Evolutionary conservation across 2,113 vertebrate species (phyloP), one percentile per base, ranked within the genome.

Genomic region (Epinephelus moara): DNA sequence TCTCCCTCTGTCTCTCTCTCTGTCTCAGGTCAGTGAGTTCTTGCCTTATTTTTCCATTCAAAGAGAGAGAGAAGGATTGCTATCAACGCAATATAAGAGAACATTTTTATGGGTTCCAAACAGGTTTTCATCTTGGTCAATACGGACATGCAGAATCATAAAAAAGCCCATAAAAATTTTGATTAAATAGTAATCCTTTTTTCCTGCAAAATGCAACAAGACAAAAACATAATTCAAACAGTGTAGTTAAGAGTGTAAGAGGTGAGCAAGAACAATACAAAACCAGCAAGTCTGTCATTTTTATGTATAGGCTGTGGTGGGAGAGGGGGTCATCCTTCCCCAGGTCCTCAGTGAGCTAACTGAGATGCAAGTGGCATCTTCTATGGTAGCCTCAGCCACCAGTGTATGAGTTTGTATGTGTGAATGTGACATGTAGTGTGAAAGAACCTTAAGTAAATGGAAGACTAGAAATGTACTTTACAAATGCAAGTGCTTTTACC

Each of bases 11-110:
- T 77, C 37, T 74, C 45, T 42, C 40, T 25, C 12, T 45, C 37
- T 25, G 9, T 33, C 56, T 73, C 37, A 50, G 49, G 84, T 82
- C 61, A 80, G 63, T 56, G 57, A 68, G 80, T 82, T 63, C 23
- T 42, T 21, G 27, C 10, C 59, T 72, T 74, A 61, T 68, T 60
- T 30, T 55, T 55, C 55, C 14, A 2, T 27, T 61, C n/a, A 37
- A 5, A 30, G 17, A 45, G 47, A 52, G 82, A 61, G 18, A 17
- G 53, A 49, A 37, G 60, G n/a, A 21, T 6, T 61, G 27, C 64
- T 19, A 2, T 55, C 37, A 45, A 15, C 3, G 60, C 9, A 71
- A 45, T 3, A 63, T 8, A 27, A 45, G 10, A 70, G 47, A 19
- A 21, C 27, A 50, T 72, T 14, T 53, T 71, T 30, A 30, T 53